phyloP scores from a whole-genome alignment of 2,113 vertebrate genomes.

The Picathartes gymnocephalus region DNA sequence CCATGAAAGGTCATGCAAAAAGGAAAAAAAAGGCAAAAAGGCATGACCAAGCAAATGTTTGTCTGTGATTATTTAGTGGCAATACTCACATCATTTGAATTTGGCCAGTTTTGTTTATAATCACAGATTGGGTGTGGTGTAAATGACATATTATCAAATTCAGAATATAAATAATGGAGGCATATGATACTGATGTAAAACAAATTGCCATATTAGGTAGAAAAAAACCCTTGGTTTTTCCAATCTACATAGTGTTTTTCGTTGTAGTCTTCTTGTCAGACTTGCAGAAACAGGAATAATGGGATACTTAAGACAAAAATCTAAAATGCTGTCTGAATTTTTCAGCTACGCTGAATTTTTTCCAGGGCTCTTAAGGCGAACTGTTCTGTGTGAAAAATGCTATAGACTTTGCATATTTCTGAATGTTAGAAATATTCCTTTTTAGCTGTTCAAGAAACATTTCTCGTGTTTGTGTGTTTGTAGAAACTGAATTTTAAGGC shows the following conservation, averaged over 20 bases:
- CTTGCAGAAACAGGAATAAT: not conserved
- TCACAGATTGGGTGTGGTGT: not conserved
- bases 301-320: not conserved
- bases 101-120: not conserved
- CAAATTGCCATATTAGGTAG: not conserved
- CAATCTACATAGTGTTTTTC: not conserved
- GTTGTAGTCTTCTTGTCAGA: not conserved
- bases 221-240: accelerated
- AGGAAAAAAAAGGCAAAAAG: not conserved
- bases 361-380: not conserved
- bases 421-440: not conserved
- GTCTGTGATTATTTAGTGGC: not conserved
- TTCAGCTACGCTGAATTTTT: not conserved
- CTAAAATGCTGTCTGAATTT: not conserved
- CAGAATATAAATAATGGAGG: not conserved
- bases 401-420: not conserved
- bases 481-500: not conserved
- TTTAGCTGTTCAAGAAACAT: not conserved
- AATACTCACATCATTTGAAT: not conserved
- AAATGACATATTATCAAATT: not conserved
- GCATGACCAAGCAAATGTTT: not conserved
- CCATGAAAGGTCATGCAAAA: not conserved
- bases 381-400: not conserved
- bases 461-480: not conserved
- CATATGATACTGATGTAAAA: not conserved